Percentiles rank a stretch among this genome's conserved stretches.
These are phyloP conservation scores for Malurus alboscapulatus DNA, from an alignment of 2,113 vertebrate genomes.

Conservation along the genomic window DNA sequence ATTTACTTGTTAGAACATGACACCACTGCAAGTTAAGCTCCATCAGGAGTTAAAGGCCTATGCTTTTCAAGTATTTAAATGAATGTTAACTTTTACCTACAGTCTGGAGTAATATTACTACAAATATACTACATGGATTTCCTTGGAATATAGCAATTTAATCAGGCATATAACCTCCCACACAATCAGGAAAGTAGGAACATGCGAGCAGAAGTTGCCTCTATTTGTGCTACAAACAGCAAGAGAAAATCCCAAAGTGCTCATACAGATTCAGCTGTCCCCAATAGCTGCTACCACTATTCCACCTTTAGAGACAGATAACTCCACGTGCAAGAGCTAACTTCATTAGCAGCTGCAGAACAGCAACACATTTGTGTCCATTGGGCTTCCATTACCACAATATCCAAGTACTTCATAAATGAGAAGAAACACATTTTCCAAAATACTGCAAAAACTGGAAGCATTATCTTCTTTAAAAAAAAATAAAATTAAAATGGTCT, in stretches of 20 bases:
- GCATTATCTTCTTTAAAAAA: background rate
- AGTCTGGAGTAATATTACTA: background rate
- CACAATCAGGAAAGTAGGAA: background rate
- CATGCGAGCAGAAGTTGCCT: background rate
- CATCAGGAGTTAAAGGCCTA: background rate
- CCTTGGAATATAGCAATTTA: background rate
- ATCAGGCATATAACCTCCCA: background rate
- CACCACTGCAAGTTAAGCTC: background rate
- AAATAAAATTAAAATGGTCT: background rate
- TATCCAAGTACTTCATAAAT: background rate
- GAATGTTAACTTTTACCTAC: background rate
- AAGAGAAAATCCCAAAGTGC: background rate
- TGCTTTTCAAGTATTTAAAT: background rate
- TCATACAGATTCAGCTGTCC: background rate
- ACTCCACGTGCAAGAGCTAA: background rate
- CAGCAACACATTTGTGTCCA: background rate
- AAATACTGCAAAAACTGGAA: background rate
- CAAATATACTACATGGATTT: background rate
- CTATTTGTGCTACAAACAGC: background rate
- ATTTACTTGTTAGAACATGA: background rate
- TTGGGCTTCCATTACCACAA: background rate
- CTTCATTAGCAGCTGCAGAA: constrained; percentile 4
- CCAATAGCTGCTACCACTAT: background rate
- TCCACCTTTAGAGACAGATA: background rate
- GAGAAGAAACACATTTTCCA: background rate